Evolutionary conservation across 2,113 vertebrate genomes (phyloP), one percentile per base, ranked within the genome.

Genomic region (Panthera leo): DNA sequence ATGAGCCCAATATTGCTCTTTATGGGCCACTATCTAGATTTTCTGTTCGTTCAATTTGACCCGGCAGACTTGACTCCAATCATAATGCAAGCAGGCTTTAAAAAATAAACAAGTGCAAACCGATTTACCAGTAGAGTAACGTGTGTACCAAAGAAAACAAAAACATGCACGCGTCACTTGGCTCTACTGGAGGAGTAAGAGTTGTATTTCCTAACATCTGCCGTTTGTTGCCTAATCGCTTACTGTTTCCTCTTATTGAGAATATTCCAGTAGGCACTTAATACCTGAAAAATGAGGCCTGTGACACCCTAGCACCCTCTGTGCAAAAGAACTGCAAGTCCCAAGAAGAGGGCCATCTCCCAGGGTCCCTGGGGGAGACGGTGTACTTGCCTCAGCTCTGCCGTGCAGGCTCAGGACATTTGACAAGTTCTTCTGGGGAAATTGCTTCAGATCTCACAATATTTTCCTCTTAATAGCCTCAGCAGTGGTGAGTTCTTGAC

Each of bases 281-380:
- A 70, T 13, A 83, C 91, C 73, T 88, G 85, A 84, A 86, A 96
- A 95, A 58, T 55, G 34, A 96, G 78, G 45, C 39, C 34, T 34
- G 6, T 7, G 4, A 61, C n/a, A 63, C 84, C 65, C 71, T 76
- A 14, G 58, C 58, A 7, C 5, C 21, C 73, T 25, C 42, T n/a
- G 63, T 53, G 90, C 78, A 76, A 5, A 80, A 48, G 78, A 27
- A 18, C 63, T 7, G 2, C 27, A 55, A 82, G 75, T 83, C 36
- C 83, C 61, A 29, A 68, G 73, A 85, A 93, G 51, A 36, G 39
- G 80, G 11, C 65, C 48, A 19, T 58, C 73, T 75, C 48, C 16
- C 11, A 31, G 67, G 11, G 14, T 27, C 45, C 39, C 76, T 31
- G 7, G 19, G 42, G 68, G 23, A 75, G 14, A 31, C 39, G 21